These are phyloP conservation scores for Limnephilus rhombicus DNA, from an alignment of 2,888 invertebrate genomes.

Conservation along the genomic window DNA sequence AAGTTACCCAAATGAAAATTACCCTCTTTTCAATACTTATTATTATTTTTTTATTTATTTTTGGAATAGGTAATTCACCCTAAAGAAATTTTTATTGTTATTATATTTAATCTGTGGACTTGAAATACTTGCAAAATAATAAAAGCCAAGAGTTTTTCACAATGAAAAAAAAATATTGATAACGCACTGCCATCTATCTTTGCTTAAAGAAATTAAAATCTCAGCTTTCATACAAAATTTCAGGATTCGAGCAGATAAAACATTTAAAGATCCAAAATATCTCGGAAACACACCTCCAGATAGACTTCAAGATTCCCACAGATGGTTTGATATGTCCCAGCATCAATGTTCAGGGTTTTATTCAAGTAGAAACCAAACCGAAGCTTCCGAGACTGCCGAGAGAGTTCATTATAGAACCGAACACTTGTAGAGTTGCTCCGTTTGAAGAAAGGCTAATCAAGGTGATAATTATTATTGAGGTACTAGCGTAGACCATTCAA, in stretches of 20 bases:
- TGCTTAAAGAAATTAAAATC: background rate
- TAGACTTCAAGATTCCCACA: slow-evolving; percentile 48
- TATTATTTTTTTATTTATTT: too few relatives aligned
- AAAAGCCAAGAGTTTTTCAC: too few relatives aligned
- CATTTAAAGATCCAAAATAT: slow-evolving; percentile 50
- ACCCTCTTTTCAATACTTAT: too few relatives aligned
- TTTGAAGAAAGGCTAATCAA: slow-evolving; percentile 36
- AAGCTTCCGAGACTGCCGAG: slow-evolving; percentile 30
- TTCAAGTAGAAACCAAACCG: slow-evolving; percentile 21
- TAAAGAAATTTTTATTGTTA: too few relatives aligned
- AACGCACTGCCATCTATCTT: background rate
- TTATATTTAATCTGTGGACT: too few relatives aligned
- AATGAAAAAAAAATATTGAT: background rate
- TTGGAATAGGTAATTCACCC: too few relatives aligned
- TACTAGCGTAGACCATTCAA: too few relatives aligned
- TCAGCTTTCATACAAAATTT: background rate
- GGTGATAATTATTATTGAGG: background rate
- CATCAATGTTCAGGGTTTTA: slow-evolving; percentile 36
- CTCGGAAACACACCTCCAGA: slow-evolving; percentile 37
- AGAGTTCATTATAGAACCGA: slow-evolving; percentile 44
- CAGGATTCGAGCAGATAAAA: slow-evolving; percentile 32
- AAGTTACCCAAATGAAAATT: too few relatives aligned
- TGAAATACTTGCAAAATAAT: too few relatives aligned
- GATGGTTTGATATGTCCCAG: slow-evolving; percentile 41
- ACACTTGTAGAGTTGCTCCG: background rate